phyloP scores from a whole-genome alignment of 2,797 vertebrate genomes.

The Takifugu ocellatus region DNA sequence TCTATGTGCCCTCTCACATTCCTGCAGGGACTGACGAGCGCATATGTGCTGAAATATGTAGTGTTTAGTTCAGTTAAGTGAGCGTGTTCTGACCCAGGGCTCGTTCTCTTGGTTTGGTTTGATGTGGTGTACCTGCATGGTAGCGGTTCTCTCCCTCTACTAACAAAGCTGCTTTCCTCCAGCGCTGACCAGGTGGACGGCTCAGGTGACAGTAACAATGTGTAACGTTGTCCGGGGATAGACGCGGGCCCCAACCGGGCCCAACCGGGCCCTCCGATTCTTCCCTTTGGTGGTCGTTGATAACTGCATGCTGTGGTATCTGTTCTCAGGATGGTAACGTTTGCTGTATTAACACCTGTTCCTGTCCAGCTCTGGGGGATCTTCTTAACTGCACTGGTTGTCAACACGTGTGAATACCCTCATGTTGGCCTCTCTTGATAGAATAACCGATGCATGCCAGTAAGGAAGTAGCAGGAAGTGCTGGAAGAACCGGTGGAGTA shows the following conservation, averaged over 20 bases:
- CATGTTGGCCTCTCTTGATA: background rate
- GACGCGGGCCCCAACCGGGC: background rate
- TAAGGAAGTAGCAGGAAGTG: background rate
- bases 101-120: slow-evolving; percentile 6
- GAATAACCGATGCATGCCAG: slow-evolving; percentile 9
- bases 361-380: slow-evolving; percentile 22
- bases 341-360: slow-evolving; percentile 49
- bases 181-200: slow-evolving; percentile 52
- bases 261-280: slow-evolving; percentile 26
- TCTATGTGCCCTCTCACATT: too few relatives aligned
- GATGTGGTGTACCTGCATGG: slow-evolving; percentile 56
- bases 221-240: background rate
- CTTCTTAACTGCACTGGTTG: slow-evolving; percentile 52
- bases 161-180: slow-evolving; percentile 52
- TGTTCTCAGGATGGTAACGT: slow-evolving; percentile 52
- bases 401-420: slow-evolving; percentile 28
- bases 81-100: slow-evolving; percentile 4
- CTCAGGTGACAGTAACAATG: slow-evolving; percentile 6
- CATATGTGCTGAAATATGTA: slow-evolving; percentile 26
- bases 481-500: background rate
- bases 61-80: slow-evolving; percentile 13
- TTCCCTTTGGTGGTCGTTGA: slow-evolving; percentile 43
- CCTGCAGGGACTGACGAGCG: background rate
- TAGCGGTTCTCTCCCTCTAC: slow-evolving; percentile 42
- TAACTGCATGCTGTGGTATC: slow-evolving; percentile 61